phyloP scores from a whole-genome alignment of 2,113 vertebrate species.

The Perca schrenkii region DNA sequence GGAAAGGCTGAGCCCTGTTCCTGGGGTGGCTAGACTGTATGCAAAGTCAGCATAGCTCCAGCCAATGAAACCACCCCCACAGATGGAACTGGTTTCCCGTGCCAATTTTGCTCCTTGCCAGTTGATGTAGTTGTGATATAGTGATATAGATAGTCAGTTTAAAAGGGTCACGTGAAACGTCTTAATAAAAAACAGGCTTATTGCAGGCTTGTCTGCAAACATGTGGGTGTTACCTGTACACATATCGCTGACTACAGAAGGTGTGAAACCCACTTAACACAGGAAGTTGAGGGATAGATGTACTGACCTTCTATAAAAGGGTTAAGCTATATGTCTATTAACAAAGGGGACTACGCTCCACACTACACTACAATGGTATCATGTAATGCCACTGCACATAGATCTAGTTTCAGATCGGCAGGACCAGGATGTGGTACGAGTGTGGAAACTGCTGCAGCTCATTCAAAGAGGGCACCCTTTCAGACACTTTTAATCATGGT shows the following conservation, averaged over 20 bases:
- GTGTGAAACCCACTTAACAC: conserved; percentile 61
- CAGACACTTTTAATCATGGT: conserved; percentile 24
- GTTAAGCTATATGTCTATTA: not conserved
- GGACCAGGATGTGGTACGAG: conserved; percentile 72
- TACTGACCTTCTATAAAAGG: conserved; percentile 40
- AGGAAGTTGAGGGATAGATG: conserved; percentile 45
- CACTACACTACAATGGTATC: not conserved
- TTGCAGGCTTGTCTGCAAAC: conserved; percentile 28
- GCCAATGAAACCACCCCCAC: not conserved
- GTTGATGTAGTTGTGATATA: not conserved
- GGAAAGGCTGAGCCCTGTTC: too few relatives aligned
- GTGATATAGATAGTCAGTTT: too few relatives aligned
- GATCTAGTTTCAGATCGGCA: conserved; percentile 52
- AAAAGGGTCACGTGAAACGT: conserved; percentile 21
- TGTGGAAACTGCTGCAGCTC: conserved; percentile 41
- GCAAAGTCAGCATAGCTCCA: not conserved
- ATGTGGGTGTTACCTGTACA: conserved; percentile 38
- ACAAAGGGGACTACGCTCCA: not conserved
- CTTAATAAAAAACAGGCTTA: conserved; percentile 2
- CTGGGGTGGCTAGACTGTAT: not conserved
- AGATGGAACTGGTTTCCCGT: not conserved
- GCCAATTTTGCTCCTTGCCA: not conserved
- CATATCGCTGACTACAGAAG: not conserved
- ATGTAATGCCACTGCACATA: not conserved
- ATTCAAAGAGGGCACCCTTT: conserved; percentile 38